phyloP scores from a whole-genome alignment of 2,888 invertebrate species.

The Chironomus riparius region DNA sequence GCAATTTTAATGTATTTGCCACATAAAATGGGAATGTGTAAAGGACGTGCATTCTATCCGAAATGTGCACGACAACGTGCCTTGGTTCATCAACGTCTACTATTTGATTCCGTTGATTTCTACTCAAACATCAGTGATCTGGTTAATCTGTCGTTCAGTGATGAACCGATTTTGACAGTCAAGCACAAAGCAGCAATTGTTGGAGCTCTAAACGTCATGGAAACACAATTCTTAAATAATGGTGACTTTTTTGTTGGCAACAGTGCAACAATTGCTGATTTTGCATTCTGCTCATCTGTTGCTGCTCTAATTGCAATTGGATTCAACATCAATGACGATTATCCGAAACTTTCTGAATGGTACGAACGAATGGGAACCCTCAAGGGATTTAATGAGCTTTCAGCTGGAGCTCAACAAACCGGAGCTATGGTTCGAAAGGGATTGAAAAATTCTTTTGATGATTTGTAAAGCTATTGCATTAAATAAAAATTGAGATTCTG shows the following conservation, averaged over 20 bases:
- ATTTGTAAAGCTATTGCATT: not conserved
- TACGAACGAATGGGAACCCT: conserved; percentile 40
- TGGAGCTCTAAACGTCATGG: conserved; percentile 44
- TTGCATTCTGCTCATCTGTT: conserved; percentile 41
- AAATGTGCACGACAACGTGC: conserved; percentile 42
- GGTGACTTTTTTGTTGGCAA: conserved; percentile 45
- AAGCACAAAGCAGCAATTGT: conserved; percentile 34
- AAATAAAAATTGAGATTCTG: too few relatives aligned
- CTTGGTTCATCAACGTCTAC: conserved; percentile 42
- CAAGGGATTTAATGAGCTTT: not conserved
- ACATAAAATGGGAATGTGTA: conserved; percentile 35
- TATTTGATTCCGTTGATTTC: conserved; percentile 45
- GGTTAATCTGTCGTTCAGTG: conserved; percentile 30
- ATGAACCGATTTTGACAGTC: not conserved
- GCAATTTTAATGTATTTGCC: conserved; percentile 45
- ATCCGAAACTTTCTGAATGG: conserved; percentile 43
- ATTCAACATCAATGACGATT: conserved; percentile 40
- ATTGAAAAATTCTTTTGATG: conserved; percentile 11
- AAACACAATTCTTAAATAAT: conserved; percentile 44
- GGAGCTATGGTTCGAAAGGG: not conserved
- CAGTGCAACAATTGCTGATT: conserved; percentile 47
- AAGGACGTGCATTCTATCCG: conserved; percentile 44
- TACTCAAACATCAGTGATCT: conserved; percentile 43
- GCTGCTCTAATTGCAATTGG: conserved; percentile 33
- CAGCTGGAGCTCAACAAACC: not conserved